Conservation (phyloP, 2,113 vertebrate genomes). For the Ursus arctos region DNA sequence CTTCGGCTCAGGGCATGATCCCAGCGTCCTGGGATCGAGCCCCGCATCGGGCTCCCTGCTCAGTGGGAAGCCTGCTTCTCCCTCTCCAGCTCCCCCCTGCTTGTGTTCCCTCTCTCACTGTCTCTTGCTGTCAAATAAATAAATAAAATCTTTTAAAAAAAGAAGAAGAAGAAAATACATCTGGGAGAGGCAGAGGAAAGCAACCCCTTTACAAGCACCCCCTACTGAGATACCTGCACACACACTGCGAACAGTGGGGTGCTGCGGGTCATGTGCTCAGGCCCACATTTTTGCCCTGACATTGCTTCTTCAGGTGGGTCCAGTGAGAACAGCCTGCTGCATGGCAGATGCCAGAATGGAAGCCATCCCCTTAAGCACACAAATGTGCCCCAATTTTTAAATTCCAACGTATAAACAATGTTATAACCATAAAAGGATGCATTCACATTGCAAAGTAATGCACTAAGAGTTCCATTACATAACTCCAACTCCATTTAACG, state of each 20-base stretch:
- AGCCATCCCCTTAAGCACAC: not conserved
- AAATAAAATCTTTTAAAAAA: no score
- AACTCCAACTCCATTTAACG: not conserved
- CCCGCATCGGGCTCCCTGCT: no score
- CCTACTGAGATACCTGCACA: not conserved
- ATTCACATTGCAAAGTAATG: not conserved
- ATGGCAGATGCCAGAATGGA: not conserved
- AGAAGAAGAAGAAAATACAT: not conserved
- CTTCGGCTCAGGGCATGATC: no score
- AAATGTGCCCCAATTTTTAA: not conserved
- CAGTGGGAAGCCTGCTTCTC: no score
- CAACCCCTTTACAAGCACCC: no score
- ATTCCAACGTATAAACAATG: not conserved
- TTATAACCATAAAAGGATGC: not conserved
- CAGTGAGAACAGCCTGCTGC: not conserved
- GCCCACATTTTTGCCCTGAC: rapidly evolving
- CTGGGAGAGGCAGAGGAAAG: not conserved
- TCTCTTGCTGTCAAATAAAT: no score
- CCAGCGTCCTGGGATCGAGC: no score
- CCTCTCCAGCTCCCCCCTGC: no score
- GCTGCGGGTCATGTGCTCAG: rapidly evolving
- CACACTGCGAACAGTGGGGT: rapidly evolving
- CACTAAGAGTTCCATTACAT: not conserved
- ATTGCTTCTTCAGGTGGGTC: not conserved
- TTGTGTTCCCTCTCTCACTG: no score